Percentiles rank a stretch among this genome's conserved stretches.
phyloP scores from a whole-genome alignment of 2,888 invertebrate genomes.

The Lithophane ornitopus region DNA sequence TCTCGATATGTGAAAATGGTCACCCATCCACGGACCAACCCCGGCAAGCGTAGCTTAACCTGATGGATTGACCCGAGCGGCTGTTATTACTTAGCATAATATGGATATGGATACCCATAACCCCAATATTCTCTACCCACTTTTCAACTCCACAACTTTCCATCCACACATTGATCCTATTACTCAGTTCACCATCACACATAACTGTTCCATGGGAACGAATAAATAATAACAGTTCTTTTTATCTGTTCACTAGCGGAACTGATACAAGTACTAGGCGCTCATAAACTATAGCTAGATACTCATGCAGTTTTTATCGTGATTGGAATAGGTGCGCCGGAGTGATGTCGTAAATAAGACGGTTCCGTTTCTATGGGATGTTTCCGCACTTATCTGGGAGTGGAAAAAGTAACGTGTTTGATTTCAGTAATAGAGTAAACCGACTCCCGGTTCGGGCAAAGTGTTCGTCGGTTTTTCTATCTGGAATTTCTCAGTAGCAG shows the following conservation, averaged over 20 bases:
- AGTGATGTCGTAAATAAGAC: slow-evolving; percentile 41
- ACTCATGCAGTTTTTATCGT: slow-evolving; percentile 48
- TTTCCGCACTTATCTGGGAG: slow-evolving; percentile 22
- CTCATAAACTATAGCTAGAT: slow-evolving; percentile 7
- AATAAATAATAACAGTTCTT: slow-evolving; percentile 47
- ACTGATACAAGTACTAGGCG: slow-evolving; percentile 36
- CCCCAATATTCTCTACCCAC: neutral
- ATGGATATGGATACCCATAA: neutral
- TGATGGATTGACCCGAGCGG: no score
- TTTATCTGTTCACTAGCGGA: slow-evolving; percentile 45
- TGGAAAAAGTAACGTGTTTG: neutral
- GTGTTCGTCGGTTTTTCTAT: neutral
- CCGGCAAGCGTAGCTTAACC: no score
- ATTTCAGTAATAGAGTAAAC: neutral
- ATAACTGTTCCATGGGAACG: slow-evolving; percentile 58
- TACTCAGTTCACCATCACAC: slow-evolving; percentile 32
- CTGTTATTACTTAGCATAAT: no score
- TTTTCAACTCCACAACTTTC: neutral
- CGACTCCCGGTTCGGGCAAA: neutral
- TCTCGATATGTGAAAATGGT: no score
- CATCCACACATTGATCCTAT: slow-evolving; percentile 32
- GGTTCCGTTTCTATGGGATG: slow-evolving; percentile 33
- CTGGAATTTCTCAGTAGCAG: neutral
- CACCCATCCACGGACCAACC: no score
- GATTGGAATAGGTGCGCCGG: slow-evolving; percentile 10